These are phyloP conservation scores for Brienomyrus brachyistius DNA, from an alignment of 2,113 vertebrate species.

Conservation along the genomic window DNA sequence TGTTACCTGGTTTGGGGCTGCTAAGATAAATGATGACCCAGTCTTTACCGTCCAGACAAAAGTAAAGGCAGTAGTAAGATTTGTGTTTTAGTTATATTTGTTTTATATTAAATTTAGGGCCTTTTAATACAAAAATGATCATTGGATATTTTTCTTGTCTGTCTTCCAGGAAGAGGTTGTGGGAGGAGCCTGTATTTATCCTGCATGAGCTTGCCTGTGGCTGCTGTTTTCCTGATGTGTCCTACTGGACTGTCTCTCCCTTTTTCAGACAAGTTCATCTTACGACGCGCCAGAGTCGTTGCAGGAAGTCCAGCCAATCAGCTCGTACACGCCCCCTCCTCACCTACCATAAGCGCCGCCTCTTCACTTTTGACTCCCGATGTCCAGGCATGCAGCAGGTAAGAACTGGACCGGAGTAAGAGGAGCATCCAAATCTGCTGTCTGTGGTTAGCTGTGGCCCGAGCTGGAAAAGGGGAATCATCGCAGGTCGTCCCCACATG, in stretches of 20 bases:
- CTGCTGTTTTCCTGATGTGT: background rate
- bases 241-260: background rate
- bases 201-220: background rate
- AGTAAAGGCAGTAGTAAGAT: background rate
- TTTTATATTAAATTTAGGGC: background rate
- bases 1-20: too few relatives aligned
- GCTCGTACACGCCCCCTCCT: background rate
- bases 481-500: background rate
- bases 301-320: background rate
- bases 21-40: too few relatives aligned
- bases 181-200: background rate
- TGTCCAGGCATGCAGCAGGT: background rate
- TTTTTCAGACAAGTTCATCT: background rate
- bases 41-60: background rate
- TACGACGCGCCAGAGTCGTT: background rate
- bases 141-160: background rate
- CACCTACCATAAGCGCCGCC: background rate
- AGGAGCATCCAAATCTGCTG: background rate
- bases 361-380: background rate
- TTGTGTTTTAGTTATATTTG: background rate
- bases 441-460: background rate
- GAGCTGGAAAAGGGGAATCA: background rate
- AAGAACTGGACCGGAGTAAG: background rate
- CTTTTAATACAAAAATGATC: background rate
- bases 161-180: background rate